Evolutionary conservation across 2,113 vertebrate species (phyloP).

Genomic region (Ptychochromis oligacanthus): DNA sequence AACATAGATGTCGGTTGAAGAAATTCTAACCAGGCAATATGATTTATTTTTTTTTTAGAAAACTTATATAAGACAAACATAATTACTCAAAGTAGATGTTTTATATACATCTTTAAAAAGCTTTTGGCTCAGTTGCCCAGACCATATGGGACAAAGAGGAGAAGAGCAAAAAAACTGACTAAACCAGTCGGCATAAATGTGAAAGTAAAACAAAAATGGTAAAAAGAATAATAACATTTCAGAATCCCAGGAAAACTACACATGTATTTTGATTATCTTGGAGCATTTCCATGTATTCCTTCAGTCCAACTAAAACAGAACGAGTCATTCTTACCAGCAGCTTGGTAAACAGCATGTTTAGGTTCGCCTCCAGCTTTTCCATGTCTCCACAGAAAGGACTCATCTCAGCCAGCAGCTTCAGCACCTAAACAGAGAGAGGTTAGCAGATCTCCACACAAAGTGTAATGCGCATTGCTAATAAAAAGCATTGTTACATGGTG

Average conservation of each 20-base stretch:
- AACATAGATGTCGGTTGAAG: too few species aligned
- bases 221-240: neutral
- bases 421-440: constrained; percentile 80
- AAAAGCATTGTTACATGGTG: constrained; percentile 32
- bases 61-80: too few species aligned
- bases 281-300: neutral
- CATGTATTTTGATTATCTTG: neutral
- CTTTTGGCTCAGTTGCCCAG: too few species aligned
- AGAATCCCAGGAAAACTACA: neutral
- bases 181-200: neutral
- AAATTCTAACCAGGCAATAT: too few species aligned
- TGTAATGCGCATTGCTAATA: constrained; percentile 38
- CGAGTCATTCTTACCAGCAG: constrained; percentile 86
- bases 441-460: constrained; percentile 10
- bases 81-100: too few species aligned
- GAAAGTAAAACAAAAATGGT: neutral
- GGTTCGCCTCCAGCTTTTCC: constrained; percentile 97
- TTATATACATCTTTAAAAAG: too few species aligned
- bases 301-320: neutral
- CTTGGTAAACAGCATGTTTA: constrained; percentile 95
- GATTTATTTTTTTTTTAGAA: too few species aligned
- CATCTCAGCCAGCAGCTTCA: constrained; percentile 98
- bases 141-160: neutral
- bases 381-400: constrained; percentile 98
- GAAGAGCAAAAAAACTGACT: neutral